These are phyloP conservation scores for Hippasteria phrygiana DNA, from an alignment of 53 echinoderm and acorn worm genomes.

Conservation along the genomic window DNA sequence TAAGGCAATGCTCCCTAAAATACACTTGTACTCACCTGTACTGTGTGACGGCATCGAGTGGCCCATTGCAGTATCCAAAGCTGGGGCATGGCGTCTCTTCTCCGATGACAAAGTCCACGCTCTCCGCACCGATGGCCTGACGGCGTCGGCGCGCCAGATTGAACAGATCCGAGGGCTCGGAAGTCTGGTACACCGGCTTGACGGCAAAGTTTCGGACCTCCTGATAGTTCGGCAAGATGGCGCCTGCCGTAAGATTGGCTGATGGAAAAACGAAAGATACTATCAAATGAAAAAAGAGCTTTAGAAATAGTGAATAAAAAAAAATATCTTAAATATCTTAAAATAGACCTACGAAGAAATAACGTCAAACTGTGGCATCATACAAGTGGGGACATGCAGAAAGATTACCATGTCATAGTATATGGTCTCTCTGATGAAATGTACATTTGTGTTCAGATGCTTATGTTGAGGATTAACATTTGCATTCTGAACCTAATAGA, in stretches of 20 bases:
- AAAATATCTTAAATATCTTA: too few species aligned
- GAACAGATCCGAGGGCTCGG: slow-evolving; percentile 20
- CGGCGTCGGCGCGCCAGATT: neutral
- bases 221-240: slow-evolving; percentile 49
- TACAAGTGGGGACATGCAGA: neutral
- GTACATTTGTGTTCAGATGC: too few species aligned
- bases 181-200: slow-evolving; percentile 59
- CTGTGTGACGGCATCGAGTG: slow-evolving; percentile 56
- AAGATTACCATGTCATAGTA: too few species aligned
- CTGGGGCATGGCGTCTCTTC: slow-evolving; percentile 3
- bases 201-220: neutral
- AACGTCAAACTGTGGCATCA: too few species aligned
- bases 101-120: slow-evolving; percentile 4
- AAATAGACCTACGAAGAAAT: too few species aligned
- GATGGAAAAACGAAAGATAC: neutral
- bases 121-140: slow-evolving; percentile 1
- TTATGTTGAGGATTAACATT: too few species aligned
- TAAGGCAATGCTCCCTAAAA: too few species aligned
- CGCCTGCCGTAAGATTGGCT: slow-evolving; percentile 33
- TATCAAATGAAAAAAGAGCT: neutral
- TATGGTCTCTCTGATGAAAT: too few species aligned
- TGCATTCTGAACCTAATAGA: too few species aligned
- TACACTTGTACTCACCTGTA: slow-evolving; percentile 79
- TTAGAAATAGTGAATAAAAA: too few species aligned
- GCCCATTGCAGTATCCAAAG: slow-evolving; percentile 74